Conservation (phyloP, 2,113 vertebrate species). For the Panthera leo region DNA sequence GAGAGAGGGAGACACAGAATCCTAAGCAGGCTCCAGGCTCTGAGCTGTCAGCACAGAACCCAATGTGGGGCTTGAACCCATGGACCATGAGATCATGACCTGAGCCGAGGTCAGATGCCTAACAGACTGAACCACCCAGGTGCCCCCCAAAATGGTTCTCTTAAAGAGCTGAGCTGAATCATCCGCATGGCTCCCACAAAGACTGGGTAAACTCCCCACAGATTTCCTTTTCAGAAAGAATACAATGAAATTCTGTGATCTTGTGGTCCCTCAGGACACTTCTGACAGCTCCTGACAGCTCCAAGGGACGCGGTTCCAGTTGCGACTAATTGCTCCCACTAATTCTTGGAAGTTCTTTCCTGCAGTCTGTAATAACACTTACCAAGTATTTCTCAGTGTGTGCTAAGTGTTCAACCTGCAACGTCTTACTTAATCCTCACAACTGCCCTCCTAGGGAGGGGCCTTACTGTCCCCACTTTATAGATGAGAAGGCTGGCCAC, state of each 20-base stretch:
- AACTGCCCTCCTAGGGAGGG: background rate
- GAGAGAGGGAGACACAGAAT: too few relatives aligned
- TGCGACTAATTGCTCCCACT: conserved; percentile 11
- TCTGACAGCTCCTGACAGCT: conserved; percentile 54
- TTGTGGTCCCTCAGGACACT: conserved; percentile 11
- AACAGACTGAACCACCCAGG: too few relatives aligned
- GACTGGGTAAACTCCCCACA: conserved; percentile 30
- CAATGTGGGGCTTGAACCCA: too few relatives aligned
- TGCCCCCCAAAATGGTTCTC: background rate
- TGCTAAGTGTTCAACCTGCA: background rate
- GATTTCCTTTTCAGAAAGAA: conserved; percentile 61
- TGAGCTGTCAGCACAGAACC: too few relatives aligned
- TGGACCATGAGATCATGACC: too few relatives aligned
- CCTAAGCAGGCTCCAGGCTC: too few relatives aligned
- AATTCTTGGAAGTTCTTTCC: conserved; percentile 39
- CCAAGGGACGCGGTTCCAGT: background rate
- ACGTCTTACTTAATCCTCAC: background rate
- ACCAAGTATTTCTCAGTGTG: background rate
- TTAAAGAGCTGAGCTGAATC: conserved; percentile 41
- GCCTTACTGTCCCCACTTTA: background rate
- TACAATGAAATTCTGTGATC: conserved; percentile 44
- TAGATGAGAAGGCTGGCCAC: conserved; percentile 11
- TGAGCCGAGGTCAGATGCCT: too few relatives aligned
- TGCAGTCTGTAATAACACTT: background rate
- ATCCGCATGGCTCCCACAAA: conserved; percentile 10